Percentiles rank a stretch among this genome's conserved stretches.
Evolutionary conservation across 2,113 vertebrate genomes (phyloP).

Genomic region (Isurus oxyrinchus): DNA sequence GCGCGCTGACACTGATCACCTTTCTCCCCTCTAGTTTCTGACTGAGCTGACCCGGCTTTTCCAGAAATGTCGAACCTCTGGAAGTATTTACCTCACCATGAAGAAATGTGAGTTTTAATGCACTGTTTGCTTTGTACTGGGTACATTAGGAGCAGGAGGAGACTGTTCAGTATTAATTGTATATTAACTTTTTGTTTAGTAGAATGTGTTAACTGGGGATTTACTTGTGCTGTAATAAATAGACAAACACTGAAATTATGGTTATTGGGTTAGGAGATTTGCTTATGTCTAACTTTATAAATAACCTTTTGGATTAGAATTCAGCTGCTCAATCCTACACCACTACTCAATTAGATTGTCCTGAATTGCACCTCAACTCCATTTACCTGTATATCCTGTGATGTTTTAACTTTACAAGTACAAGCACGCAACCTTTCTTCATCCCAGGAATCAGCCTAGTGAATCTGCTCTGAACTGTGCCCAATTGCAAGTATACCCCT

Average conservation of each 20-base stretch:
- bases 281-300: neutral
- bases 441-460: neutral
- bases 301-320: neutral
- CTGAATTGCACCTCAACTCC: neutral
- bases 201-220: neutral
- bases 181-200: neutral
- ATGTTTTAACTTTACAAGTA: neutral
- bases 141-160: neutral
- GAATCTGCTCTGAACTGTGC: neutral
- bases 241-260: neutral
- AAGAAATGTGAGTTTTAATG: slow-evolving; percentile 81
- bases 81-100: slow-evolving; percentile 90
- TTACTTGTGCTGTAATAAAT: neutral
- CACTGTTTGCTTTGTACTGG: neutral
- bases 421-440: neutral
- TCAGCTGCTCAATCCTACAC: neutral
- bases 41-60: slow-evolving; percentile 94
- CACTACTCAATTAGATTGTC: neutral
- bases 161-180: neutral
- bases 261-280: neutral
- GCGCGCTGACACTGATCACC: neutral
- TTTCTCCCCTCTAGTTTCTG: slow-evolving; percentile 72
- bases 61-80: slow-evolving; percentile 85
- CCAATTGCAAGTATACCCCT: neutral
- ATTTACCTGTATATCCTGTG: neutral